These are phyloP conservation scores for Ceyx melanurus DNA, from an alignment of 2,113 vertebrate species.

Conservation along the genomic window DNA sequence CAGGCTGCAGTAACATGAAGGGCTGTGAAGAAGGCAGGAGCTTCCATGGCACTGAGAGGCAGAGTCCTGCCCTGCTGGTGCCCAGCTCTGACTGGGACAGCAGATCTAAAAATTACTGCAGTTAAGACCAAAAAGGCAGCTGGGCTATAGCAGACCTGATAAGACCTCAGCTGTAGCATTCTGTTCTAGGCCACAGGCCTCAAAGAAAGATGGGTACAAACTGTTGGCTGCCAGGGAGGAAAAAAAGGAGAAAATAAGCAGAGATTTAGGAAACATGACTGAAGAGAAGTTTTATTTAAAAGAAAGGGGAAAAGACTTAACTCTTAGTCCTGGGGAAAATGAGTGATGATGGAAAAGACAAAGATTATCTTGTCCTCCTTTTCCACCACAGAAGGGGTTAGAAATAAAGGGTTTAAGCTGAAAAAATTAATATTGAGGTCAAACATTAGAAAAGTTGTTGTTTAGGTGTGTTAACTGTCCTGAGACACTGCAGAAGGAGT, in stretches of 20 bases:
- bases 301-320: not conserved
- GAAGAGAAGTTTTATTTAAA: not conserved
- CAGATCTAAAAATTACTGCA: rapidly evolving
- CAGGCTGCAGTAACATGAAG: not conserved
- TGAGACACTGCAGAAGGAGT: not conserved
- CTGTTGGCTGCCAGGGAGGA: not conserved
- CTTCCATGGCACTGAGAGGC: rapidly evolving
- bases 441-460: not conserved
- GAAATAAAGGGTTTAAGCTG: not conserved
- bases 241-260: not conserved
- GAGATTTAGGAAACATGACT: not conserved
- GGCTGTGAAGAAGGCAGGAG: not conserved
- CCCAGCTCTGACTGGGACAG: not conserved
- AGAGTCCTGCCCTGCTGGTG: not conserved
- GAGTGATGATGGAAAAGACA: not conserved
- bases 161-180: not conserved
- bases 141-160: not conserved
- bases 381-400: not conserved
- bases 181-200: not conserved
- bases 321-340: not conserved
- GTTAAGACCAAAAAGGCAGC: not conserved
- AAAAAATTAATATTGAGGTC: not conserved
- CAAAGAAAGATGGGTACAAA: not conserved
- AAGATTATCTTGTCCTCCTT: not conserved
- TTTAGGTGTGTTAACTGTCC: not conserved